Base-by-base conservation (phyloP, 2,888 invertebrate genomes). In the Microctonus brassicae region DNA sequence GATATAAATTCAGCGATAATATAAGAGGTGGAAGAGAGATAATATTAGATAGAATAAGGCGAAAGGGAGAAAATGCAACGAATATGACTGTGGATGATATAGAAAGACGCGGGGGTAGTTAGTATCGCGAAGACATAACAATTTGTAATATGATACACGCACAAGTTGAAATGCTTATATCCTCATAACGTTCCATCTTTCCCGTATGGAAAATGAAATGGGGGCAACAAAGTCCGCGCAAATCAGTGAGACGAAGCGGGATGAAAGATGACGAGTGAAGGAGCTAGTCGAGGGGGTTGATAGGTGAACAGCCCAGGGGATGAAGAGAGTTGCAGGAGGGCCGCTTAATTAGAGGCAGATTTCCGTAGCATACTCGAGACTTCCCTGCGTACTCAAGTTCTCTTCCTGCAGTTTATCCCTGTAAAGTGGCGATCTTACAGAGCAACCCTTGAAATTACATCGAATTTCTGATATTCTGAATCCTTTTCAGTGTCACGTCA, bases 311-410 rank as follows among this genome's bases (percentile, higher is more conserved):
- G 47, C 22, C 57, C 61, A 17, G 69, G 53, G 42, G 58, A 29
- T 33, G 76, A 73, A 72, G 79, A 78, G 77, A 78, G 74, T 78
- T 78, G 82, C 79, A 83, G 79, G 73, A 76, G 69, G 76, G 73
- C 72, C 80, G 87, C 86, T 87, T 87, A 87, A 87, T 87, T 87
- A 87, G 87, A 87, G 82, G 80, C 85, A 86, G 87, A 86, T 86
- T 86, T 86, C 85, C 86, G 83, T 84, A 83, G 83, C 84, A 86
- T 85, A 84, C 85, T 87, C 81, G 83, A 85, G 86, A 86, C 86
- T 86, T 86, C 86, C 80, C 79, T 76, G 77, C 78, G 78, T 74
- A 80, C 80, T 81, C 82, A 83, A 84, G 79, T 85, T 85, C 82
- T 82, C 84, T 83, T 81, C 80, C 79, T 79, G 79, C 82, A 83